Conservation (phyloP, 2,888 invertebrate genomes). For the Sclerodermus sp. region DNA sequence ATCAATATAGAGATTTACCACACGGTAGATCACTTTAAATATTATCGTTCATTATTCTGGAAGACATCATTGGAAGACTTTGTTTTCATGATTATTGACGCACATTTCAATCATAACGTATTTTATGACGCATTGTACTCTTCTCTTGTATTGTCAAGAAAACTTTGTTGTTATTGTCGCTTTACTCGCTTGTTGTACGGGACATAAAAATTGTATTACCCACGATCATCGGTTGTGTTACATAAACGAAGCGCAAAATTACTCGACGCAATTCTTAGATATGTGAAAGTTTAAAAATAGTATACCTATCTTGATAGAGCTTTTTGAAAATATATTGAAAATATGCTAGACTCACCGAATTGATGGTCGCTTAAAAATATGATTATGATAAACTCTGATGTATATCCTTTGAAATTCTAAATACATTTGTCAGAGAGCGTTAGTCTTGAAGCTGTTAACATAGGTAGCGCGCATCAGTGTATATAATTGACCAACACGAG, state of each 20-base stretch:
- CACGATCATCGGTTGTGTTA: neutral
- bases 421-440: no score
- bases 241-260: neutral
- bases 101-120: conserved; percentile 19
- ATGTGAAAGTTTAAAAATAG: no score
- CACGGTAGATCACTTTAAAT: conserved; percentile 4
- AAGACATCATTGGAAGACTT: conserved; percentile 51
- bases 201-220: neutral
- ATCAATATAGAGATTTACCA: neutral
- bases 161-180: neutral
- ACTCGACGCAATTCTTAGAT: neutral
- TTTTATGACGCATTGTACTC: conserved; percentile 1
- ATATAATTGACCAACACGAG: no score
- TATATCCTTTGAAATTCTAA: no score
- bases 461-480: no score
- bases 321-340: no score
- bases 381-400: no score
- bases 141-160: neutral
- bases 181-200: neutral
- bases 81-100: conserved; percentile 30
- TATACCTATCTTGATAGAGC: no score
- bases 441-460: no score
- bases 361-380: no score
- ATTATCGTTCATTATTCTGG: conserved; percentile 28
- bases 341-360: no score